Evolutionary conservation across 2,797 vertebrate genomes (phyloP), one percentile per base, ranked within the genome.

Genomic region (Rhynchotus rufescens): DNA sequence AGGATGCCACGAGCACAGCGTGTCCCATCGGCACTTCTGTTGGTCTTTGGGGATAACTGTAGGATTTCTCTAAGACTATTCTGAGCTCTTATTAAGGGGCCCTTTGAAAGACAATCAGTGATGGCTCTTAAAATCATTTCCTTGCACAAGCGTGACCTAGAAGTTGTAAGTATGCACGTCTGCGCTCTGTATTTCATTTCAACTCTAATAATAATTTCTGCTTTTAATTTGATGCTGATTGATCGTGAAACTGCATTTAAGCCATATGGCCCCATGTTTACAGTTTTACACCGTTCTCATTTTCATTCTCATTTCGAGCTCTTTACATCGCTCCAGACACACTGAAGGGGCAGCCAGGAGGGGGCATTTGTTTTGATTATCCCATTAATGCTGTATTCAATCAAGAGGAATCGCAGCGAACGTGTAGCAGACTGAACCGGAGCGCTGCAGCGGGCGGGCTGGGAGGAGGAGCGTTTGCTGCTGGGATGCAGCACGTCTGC

Each of bases 291-390:
- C 65, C 71, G 68, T 84, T 68, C 85, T 79, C 72, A 85, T 91
- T 96, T 96, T 95, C 95, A 23, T 49, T 49, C 47, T 92, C 62
- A 78, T 68, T 82, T 88, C 57, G 16, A 95, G 95, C 64, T n/a
- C 95, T 92, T 96, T 94, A 84, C 66, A 19, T 93, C 89, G 92
- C 95, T 95, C 90, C 94, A 93, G 95, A 95, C 71, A 91, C 81
- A 86, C 71, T 86, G 86, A 76, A 68, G 76, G 80, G 76, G 84
- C 80, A 86, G 73, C 56, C 60, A 72, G 64, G 65, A 79, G 83
- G 75, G 92, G 89, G 80, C 79, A 97, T 97, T 95, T 91, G 78
- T 97, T 97, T 96, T 92, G 85, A 96, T 97, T 95, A 93, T 80
- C 69, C 94, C 92, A 93, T 96, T 97, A 97, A 91, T 84, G 95